Evolutionary conservation across 2,888 invertebrate species (phyloP), one percentile per base, ranked within the genome.

Genomic region (Rhagonycha lutea): DNA sequence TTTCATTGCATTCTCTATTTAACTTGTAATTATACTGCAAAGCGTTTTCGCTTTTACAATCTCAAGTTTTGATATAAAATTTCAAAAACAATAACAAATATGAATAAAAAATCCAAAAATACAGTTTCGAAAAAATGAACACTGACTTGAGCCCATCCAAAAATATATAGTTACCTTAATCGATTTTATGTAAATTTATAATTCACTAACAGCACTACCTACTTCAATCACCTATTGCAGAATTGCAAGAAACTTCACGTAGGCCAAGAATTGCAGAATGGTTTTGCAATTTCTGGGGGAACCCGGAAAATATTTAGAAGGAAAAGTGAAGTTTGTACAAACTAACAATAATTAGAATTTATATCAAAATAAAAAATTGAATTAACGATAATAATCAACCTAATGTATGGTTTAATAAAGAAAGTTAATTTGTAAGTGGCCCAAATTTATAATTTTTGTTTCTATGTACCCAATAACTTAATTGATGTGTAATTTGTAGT

Each of bases 1-100:
- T 73, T 73, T 73, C 65, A 68, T 68, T 67, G 60, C 72, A 72
- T 11, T 72, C n/a, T 63, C 67, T 61, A 68, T 68, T 65, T 65
- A 12, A 24, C 63, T n/a, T 24, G 18, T 2, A n/a, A 47, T 47
- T 18, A 18, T 47, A 47, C 7, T 47, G 47, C 2, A 47, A 47
- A 47, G 0, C 2, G n/a, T 2, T 47, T 47, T 47, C 5, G 47
- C 47, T 47, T 47, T 47, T n/a, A n/a, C n/a, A n/a, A n/a, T 32
- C 32, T 32, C 0, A 12, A 12, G n/a, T n/a, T 32, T 2, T 32
- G 5, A 32, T 10, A 18, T 4, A 63, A 23, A 24, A 11, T 32
- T 32, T 62, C 7, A 14, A 61, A 62, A 9, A 62, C 11, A 23
- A 12, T 61, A 61, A 12, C 23, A 62, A 29, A 11, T n/a, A n/a